Conservation (phyloP, 2,797 vertebrate species). For the Melanotaenia trifasciata region DNA sequence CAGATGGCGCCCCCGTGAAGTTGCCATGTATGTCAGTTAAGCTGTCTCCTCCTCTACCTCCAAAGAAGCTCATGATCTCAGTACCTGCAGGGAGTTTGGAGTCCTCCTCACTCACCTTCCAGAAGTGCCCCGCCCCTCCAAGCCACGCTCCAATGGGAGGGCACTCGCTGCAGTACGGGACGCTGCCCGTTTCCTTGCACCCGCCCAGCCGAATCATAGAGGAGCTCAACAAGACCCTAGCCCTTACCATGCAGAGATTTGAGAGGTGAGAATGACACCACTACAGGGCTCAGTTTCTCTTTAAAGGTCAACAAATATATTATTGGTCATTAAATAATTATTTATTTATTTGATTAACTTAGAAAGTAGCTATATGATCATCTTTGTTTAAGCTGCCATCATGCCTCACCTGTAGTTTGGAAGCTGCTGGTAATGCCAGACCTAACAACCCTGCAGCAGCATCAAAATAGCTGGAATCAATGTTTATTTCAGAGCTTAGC, state of each 20-base stretch:
- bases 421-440: too few species aligned
- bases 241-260: constrained; percentile 97
- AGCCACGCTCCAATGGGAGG: constrained; percentile 83
- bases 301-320: too few species aligned
- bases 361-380: not conserved
- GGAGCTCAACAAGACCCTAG: constrained; percentile 96
- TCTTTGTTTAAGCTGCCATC: not conserved
- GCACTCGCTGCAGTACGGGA: constrained; percentile 89
- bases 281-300: not conserved
- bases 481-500: too few species aligned
- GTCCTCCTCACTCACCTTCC: constrained; percentile 87
- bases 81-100: constrained; percentile 90
- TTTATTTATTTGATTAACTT: too few species aligned
- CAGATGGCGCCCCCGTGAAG: constrained; percentile 92
- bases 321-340: too few species aligned
- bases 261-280: constrained; percentile 88
- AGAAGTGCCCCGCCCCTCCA: constrained; percentile 89
- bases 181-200: constrained; percentile 88
- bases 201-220: constrained; percentile 93
- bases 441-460: too few species aligned
- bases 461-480: too few species aligned
- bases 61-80: constrained; percentile 99
- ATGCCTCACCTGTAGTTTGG: too few species aligned
- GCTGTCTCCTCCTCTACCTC: constrained; percentile 97
- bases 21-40: constrained; percentile 92